Conservation (phyloP, 92 coral and sea anemone species). For the Umimayanthus chanpuru region DNA sequence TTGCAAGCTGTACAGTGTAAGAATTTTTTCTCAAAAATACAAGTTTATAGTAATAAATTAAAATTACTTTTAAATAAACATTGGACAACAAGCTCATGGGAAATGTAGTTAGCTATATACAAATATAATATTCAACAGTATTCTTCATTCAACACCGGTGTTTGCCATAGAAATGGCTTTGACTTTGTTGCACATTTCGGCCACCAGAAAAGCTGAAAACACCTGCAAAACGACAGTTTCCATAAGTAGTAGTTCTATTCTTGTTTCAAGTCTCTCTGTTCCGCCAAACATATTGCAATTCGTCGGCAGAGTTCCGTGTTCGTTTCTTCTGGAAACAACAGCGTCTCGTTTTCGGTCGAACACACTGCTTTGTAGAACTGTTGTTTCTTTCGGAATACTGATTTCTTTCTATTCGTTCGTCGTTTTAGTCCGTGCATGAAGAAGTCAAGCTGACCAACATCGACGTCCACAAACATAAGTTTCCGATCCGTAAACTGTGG, state of each 20-base stretch:
- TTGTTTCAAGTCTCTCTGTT: constrained; percentile 45
- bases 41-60: not conserved
- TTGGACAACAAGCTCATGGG: not conserved
- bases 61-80: constrained; percentile 32
- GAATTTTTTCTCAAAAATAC: not conserved
- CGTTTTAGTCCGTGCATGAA: constrained; percentile 82
- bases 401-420: constrained; percentile 76
- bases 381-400: constrained; percentile 78
- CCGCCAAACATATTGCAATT: constrained; percentile 70
- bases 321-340: constrained; percentile 74
- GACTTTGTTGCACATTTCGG: not conserved
- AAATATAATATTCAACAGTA: not conserved
- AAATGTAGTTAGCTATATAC: not conserved
- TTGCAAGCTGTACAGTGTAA: constrained; percentile 10
- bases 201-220: not conserved
- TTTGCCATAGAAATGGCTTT: not conserved
- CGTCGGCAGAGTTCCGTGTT: constrained; percentile 84
- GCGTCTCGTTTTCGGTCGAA: constrained; percentile 84
- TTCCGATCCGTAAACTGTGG: constrained; percentile 68
- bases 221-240: not conserved
- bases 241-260: not conserved
- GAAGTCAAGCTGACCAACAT: constrained; percentile 84
- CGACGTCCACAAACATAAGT: constrained; percentile 79
- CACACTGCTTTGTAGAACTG: constrained; percentile 81
- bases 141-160: not conserved